phyloP scores from a whole-genome alignment of 2,797 vertebrate species.

The Protonibea diacanthus region DNA sequence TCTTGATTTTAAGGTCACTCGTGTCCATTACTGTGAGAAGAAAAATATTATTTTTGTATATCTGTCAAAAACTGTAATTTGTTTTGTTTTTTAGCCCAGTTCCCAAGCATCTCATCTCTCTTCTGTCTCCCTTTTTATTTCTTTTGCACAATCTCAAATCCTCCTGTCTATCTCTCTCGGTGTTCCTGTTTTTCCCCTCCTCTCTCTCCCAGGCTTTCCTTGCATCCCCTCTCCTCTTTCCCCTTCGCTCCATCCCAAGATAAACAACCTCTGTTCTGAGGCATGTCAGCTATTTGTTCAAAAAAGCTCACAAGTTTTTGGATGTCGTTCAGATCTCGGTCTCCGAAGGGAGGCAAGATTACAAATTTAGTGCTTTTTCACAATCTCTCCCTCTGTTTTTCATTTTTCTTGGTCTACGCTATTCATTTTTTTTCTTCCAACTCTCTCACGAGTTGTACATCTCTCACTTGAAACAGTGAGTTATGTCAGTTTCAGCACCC shows the following conservation, averaged over 20 bases:
- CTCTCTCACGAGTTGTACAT: constrained; percentile 62
- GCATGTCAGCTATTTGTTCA: constrained; percentile 83
- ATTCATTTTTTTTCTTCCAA: constrained; percentile 12
- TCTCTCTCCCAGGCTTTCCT: constrained; percentile 65
- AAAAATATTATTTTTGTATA: constrained; percentile 44
- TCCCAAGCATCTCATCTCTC: constrained; percentile 60
- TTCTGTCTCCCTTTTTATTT: constrained; percentile 20
- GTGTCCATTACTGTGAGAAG: constrained; percentile 15
- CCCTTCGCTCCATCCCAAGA: constrained; percentile 72
- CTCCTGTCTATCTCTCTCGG: constrained; percentile 36
- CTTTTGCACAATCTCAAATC: constrained; percentile 57
- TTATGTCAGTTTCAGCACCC: constrained; percentile 42
- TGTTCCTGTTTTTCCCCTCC: constrained; percentile 26
- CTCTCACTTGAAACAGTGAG: constrained; percentile 36
- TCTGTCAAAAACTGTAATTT: constrained; percentile 29
- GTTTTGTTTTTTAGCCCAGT: constrained; percentile 9
- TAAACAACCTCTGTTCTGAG: constrained; percentile 79
- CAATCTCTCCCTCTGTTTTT: constrained; percentile 67
- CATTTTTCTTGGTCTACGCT: constrained; percentile 55
- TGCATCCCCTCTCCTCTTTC: constrained; percentile 56
- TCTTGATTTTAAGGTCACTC: constrained; percentile 20
- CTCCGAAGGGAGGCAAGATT: constrained; percentile 80
- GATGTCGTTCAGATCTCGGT: constrained; percentile 74
- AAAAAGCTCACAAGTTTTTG: constrained; percentile 75
- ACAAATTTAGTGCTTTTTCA: constrained; percentile 79